Base-by-base conservation (phyloP, 2,797 vertebrate genomes). In the Lindbergichthys nudifrons region DNA sequence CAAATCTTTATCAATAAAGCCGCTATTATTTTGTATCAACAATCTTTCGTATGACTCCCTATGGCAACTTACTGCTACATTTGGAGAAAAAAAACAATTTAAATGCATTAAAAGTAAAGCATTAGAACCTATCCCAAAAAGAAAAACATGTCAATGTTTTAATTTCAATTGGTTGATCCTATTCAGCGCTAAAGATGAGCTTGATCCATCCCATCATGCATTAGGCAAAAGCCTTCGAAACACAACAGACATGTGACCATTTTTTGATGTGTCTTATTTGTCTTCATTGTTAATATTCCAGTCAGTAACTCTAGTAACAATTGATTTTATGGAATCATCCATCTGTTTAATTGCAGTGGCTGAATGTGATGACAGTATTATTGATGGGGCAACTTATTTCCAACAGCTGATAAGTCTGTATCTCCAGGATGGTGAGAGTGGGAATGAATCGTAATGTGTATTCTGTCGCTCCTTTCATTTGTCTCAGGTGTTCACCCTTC, bases 261-360 rank as follows among this genome's bases (percentile, higher is more conserved):
- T 70, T 73, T 63, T 80, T 60, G 15, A 80, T 42, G 18, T 69
- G 65, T 80, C 48, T 71, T 80, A 68, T 87, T 75, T 77, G 54
- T 87, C 65, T 83, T 79, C 72, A 79, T 82, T 82, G 85, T 92
- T 92, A 85, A 88, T 86, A 91, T 92, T 93, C 90, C 80, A 77
- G 70, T 86, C 87, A 87, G 70, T 81, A 81, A 80, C 74, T 78
- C 76, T 43, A 62, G 74, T 79, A 80, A 89, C 87, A 87, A 87
- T 92, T 87, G 90, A 79, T 87, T 88, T 90, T 75, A 87, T 87
- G 85, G 81, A 89, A 83, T 90, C 89, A 91, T 91, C 89, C 88
- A 89, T 92, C 90, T 92, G 87, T 91, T 93, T 93, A 93, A 93
- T 93, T 93, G 90, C 85, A 50, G 70, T 82, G 73, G 80, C 84